Evolutionary conservation across 2,797 vertebrate species (phyloP).

Genomic region (Chloroceryle amazona): DNA sequence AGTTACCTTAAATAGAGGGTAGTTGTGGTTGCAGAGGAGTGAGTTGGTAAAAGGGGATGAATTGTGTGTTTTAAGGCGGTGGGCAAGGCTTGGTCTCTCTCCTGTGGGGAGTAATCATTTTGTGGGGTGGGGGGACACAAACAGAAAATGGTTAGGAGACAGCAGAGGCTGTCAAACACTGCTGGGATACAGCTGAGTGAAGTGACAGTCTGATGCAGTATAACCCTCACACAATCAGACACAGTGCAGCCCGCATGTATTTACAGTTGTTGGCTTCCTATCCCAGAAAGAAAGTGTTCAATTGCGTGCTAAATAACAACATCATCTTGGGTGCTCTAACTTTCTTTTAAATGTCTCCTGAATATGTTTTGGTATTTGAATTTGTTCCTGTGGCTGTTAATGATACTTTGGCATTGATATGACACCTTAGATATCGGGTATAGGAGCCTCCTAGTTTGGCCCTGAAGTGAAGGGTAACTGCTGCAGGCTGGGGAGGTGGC

Average conservation of each 20-base stretch:
- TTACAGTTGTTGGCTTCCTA: background rate
- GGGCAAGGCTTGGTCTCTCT: background rate
- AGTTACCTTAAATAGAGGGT: background rate
- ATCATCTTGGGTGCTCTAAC: background rate
- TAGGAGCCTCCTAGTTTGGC: background rate
- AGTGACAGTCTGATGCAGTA: background rate
- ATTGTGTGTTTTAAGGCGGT: background rate
- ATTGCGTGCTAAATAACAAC: background rate
- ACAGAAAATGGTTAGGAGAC: background rate
- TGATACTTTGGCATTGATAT: background rate
- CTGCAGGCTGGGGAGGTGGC: rapidly evolving
- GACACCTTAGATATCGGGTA: rapidly evolving
- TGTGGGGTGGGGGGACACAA: background rate
- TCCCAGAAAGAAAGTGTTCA: background rate
- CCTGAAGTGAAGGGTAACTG: background rate
- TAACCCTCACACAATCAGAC: background rate
- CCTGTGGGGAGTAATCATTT: background rate
- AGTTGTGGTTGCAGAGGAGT: background rate
- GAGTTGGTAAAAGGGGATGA: background rate
- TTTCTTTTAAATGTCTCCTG: background rate
- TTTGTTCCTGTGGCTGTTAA: background rate
- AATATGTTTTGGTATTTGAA: background rate
- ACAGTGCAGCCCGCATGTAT: rapidly evolving
- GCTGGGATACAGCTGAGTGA: background rate
- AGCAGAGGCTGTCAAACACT: background rate